These are phyloP conservation scores for Nasonovia ribisnigri DNA, from an alignment of 2,888 invertebrate species.

Conservation along the genomic window DNA sequence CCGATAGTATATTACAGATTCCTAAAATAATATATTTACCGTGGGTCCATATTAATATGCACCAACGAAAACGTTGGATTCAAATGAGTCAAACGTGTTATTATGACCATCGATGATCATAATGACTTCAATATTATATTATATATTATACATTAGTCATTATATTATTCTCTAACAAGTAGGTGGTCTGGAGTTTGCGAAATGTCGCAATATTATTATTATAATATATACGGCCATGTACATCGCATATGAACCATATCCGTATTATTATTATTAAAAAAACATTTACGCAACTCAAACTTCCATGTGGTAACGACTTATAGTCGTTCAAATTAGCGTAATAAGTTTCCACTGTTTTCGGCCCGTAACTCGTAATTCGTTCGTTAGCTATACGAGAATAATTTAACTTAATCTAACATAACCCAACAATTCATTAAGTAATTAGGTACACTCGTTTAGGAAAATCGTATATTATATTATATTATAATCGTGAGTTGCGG, in stretches of 20 bases:
- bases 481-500: neutral
- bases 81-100: neutral
- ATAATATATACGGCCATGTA: neutral
- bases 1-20: neutral
- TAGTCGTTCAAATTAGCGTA: neutral
- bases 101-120: neutral
- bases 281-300: neutral
- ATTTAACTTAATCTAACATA: neutral
- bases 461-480: neutral
- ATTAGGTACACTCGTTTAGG: neutral
- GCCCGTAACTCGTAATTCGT: neutral
- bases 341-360: neutral
- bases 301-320: neutral
- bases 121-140: neutral
- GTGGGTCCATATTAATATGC: neutral
- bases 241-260: neutral
- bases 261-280: neutral
- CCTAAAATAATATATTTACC: neutral
- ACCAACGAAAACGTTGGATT: neutral
- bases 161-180: neutral
- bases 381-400: too few species aligned
- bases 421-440: too few species aligned
- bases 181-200: neutral
- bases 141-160: neutral
- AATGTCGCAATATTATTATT: neutral